These are phyloP conservation scores for Benthosema pterotum DNA, from an alignment of 2,797 vertebrate genomes.

Conservation along the genomic window DNA sequence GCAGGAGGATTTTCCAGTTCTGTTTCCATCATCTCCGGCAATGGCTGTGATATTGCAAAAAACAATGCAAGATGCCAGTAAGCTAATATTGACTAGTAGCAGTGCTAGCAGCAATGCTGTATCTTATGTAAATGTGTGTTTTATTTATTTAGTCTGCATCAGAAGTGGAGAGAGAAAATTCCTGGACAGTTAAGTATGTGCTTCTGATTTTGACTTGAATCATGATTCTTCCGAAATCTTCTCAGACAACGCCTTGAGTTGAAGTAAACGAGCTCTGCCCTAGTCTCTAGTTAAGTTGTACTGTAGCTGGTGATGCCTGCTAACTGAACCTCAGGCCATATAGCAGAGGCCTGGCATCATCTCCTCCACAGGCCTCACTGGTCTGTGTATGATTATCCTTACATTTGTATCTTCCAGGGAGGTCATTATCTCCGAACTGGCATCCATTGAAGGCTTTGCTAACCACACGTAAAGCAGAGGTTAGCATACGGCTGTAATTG, in stretches of 20 bases:
- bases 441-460: slow-evolving; percentile 59
- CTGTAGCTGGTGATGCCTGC: slow-evolving; percentile 28
- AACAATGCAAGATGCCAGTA: no score
- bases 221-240: background rate
- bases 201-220: no score
- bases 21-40: no score
- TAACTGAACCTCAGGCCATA: slow-evolving; percentile 7
- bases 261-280: slow-evolving; percentile 12
- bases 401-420: slow-evolving; percentile 60
- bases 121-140: no score
- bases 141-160: no score
- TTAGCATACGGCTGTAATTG: slow-evolving; percentile 74
- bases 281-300: slow-evolving; percentile 32
- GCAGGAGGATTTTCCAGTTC: no score
- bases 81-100: no score
- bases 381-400: slow-evolving; percentile 61
- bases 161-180: no score
- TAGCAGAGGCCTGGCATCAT: slow-evolving; percentile 24
- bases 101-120: no score
- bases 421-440: slow-evolving; percentile 66
- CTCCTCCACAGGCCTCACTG: slow-evolving; percentile 36
- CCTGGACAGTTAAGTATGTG: no score
- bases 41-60: no score
- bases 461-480: slow-evolving; percentile 69
- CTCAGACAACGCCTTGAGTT: slow-evolving; percentile 18